Percentiles rank a stretch among this genome's conserved stretches.
Evolutionary conservation across 1,140 invertebrate genomes (phyloP).

Genomic region (Nymphalis io): DNA sequence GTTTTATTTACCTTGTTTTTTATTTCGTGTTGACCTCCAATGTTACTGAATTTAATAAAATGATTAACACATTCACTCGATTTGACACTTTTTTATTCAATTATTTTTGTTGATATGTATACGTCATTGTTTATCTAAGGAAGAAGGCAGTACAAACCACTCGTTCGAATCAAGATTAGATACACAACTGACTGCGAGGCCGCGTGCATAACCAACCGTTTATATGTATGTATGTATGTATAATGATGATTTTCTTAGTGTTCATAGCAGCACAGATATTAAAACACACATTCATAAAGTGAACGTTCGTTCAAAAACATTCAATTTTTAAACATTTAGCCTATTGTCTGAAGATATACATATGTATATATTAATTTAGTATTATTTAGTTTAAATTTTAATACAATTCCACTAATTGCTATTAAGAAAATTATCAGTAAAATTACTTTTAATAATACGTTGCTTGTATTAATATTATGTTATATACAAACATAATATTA

Average conservation of each 20-base stretch:
- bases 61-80: slow-evolving; percentile 27
- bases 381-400: background rate
- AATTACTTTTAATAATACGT: no score
- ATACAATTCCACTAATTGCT: no score
- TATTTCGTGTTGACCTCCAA: background rate
- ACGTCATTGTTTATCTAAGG: slow-evolving; percentile 19
- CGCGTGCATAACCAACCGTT: slow-evolving; percentile 19
- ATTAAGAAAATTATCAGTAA: no score
- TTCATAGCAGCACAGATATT: slow-evolving; percentile 8
- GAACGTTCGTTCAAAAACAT: slow-evolving; percentile 6
- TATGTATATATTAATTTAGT: background rate
- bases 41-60: background rate
- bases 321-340: background rate
- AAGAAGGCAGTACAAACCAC: slow-evolving; percentile 29
- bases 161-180: slow-evolving; percentile 46
- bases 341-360: background rate
- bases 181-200: slow-evolving; percentile 42
- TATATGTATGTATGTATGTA: slow-evolving; percentile 34
- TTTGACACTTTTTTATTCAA: slow-evolving; percentile 7
- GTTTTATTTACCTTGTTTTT: slow-evolving; percentile 14
- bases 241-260: slow-evolving; percentile 21
- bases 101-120: slow-evolving; percentile 5
- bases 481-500: no score
- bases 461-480: no score
- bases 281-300: background rate